Evolutionary conservation across 2,797 vertebrate species (phyloP), one percentile per base, ranked within the genome.

Genomic region (Enteromius paludinosus): DNA sequence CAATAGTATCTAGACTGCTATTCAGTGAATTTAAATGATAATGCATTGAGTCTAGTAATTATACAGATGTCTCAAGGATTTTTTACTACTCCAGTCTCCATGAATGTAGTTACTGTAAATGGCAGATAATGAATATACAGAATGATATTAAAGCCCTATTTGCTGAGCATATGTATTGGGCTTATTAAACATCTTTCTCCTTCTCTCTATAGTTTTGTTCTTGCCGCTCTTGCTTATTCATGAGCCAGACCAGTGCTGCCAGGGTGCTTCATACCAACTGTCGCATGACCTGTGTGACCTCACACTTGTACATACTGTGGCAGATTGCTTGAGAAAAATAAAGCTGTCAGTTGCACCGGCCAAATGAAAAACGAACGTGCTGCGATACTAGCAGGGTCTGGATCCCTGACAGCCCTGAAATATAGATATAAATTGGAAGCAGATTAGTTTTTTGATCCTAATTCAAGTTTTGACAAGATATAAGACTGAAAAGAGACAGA

Each of bases 251-350:
- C 96, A 95, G 71, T 94, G 93, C 94, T 92, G 91, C 94, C 92
- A 92, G 94, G 94, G 94, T 93, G 92, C 93, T 91, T 92, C 91
- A 93, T 91, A 91, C 91, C 89, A 83, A 90, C 87, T 89, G 90
- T 92, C 94, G 92, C 92, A 94, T 97, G 97, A 98, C 97, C 97
- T 93, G 91, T 89, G 90, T 95, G 96, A 96, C 96, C 97, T 93
- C 93, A 93, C 92, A 93, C 95, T 93, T 96, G 94, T 95, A 96
- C 95, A 96, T 95, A 95, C 95, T 95, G 95, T 95, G 92, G 96
- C 96, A 97, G 97, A 99, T 99, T 99, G 97, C 97, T 99, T 97
- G 96, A 77, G 95, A 96, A 97, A 98, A 97, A 99, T 99, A 99
- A 99, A 99, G 96, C 98, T 99, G 98, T 99, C 98, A 96, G 95